Conservation (phyloP, 1,140 invertebrate species). For the Capitella teleta region DNA sequence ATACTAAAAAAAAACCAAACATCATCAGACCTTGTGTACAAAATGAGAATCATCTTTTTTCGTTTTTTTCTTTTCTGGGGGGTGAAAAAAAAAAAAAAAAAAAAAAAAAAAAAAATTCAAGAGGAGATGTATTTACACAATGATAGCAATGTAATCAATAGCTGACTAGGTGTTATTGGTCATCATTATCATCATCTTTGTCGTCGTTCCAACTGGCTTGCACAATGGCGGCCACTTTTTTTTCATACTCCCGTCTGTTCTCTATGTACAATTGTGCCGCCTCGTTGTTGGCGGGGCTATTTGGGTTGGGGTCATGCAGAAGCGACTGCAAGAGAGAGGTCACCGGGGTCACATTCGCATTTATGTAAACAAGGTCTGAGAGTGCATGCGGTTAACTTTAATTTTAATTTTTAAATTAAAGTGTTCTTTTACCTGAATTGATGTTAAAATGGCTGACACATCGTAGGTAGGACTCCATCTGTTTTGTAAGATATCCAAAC, state of each 20-base stretch:
- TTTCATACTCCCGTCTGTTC: conserved; percentile 41
- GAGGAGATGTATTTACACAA: too few species aligned
- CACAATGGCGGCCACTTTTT: conserved; percentile 39
- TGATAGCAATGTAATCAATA: too few species aligned
- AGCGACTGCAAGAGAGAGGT: conserved; percentile 40
- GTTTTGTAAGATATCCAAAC: conserved; percentile 95
- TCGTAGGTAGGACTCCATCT: conserved; percentile 99
- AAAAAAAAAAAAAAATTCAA: too few species aligned
- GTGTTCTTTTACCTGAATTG: conserved; percentile 50
- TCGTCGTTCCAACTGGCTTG: conserved; percentile 39
- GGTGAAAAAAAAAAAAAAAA: too few species aligned
- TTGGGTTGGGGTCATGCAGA: conserved; percentile 42
- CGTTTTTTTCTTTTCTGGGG: too few species aligned
- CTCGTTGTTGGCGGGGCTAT: conserved; percentile 41
- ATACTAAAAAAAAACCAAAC: too few species aligned
- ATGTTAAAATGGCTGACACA: conserved; percentile 95
- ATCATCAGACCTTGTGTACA: too few species aligned
- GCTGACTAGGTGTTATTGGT: too few species aligned
- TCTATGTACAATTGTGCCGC: conserved; percentile 41
- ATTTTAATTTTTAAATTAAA: too few species aligned
- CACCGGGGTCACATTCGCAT: conserved; percentile 29
- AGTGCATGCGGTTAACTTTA: too few species aligned
- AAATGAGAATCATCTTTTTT: too few species aligned
- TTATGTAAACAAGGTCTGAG: too few species aligned
- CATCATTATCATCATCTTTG: conserved; percentile 34